phyloP scores from a whole-genome alignment of 2,113 vertebrate species.

The Chauna torquata region DNA sequence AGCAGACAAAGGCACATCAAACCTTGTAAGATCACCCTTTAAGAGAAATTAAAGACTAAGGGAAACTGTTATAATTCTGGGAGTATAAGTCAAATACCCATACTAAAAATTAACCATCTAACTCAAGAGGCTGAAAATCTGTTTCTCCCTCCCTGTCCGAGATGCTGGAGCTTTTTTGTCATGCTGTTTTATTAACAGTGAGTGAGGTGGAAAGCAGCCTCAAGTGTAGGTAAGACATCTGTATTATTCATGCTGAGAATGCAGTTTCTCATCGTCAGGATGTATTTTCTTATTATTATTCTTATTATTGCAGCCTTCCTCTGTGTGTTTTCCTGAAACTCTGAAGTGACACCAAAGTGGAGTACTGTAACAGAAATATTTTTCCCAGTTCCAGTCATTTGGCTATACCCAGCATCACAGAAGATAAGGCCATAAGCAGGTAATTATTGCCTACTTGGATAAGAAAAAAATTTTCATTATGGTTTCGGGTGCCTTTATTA shows the following conservation, averaged over 20 bases:
- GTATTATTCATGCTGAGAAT: background rate
- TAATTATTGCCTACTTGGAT: background rate
- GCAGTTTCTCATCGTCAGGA: background rate
- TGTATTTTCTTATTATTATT: background rate
- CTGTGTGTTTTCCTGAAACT: background rate
- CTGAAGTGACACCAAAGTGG: background rate
- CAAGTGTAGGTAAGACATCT: too few relatives aligned
- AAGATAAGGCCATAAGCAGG: accelerated
- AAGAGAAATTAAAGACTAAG: background rate
- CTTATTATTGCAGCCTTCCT: background rate
- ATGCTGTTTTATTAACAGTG: background rate
- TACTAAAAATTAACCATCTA: background rate
- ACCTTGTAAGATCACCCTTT: background rate
- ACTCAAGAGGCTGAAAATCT: background rate
- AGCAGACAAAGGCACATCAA: background rate
- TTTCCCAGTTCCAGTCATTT: background rate
- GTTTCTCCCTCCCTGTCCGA: background rate
- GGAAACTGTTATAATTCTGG: background rate
- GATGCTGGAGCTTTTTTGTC: background rate
- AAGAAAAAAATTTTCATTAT: background rate
- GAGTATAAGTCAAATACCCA: background rate
- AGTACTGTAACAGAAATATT: accelerated
- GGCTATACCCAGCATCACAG: background rate
- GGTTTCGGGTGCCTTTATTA: background rate
- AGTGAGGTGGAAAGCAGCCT: accelerated